Evolutionary conservation across 2,113 vertebrate species (phyloP).

Genomic region (Ciconia stormi): DNA sequence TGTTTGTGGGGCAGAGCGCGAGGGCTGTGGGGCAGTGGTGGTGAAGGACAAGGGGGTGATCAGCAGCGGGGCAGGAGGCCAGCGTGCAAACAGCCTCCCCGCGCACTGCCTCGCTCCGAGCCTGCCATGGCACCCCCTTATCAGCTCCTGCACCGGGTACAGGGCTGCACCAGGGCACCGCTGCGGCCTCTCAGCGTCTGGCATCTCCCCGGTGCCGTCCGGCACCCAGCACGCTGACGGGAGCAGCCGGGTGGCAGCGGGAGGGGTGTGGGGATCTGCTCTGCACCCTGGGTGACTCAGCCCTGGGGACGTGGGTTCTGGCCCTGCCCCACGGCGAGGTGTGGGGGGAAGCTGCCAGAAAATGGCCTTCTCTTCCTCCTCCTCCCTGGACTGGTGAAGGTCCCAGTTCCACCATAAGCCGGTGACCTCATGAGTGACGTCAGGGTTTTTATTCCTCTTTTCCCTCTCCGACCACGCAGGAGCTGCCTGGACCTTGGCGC

Average conservation of each 20-base stretch:
- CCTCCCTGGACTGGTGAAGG: rapidly evolving
- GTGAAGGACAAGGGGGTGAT: neutral
- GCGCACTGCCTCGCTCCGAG: rapidly evolving
- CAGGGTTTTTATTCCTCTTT: neutral
- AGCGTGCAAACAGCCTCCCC: neutral
- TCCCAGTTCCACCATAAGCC: neutral
- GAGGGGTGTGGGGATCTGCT: rapidly evolving
- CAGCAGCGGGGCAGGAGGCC: neutral
- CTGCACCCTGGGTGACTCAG: neutral
- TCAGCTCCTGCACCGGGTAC: neutral
- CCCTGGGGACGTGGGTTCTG: neutral
- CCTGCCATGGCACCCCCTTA: neutral
- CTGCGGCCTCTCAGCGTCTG: rapidly evolving
- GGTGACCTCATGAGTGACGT: neutral
- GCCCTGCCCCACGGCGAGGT: neutral
- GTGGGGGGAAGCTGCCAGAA: neutral
- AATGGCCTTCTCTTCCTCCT: neutral
- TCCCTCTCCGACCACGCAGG: rapidly evolving
- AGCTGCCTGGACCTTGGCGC: rapidly evolving
- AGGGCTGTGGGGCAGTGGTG: neutral
- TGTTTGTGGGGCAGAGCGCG: rapidly evolving
- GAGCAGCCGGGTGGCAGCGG: neutral
- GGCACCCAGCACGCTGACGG: neutral
- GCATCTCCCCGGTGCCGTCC: neutral
- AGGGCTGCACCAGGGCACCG: rapidly evolving